These are phyloP conservation scores for Hartigia nigra DNA, from an alignment of 2,888 invertebrate genomes.

Conservation along the genomic window DNA sequence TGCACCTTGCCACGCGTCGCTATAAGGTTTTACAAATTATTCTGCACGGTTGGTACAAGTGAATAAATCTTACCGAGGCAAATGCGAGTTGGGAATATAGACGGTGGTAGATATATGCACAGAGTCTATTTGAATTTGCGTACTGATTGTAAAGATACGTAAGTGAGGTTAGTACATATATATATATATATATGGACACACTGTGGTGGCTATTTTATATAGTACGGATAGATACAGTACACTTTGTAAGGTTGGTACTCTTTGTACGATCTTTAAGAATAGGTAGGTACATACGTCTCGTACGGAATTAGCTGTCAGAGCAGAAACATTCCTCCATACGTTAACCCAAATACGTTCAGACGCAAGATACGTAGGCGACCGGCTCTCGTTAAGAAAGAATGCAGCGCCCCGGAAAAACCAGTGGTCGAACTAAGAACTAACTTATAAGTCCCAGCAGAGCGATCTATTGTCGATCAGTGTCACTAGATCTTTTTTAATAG, in stretches of 20 bases:
- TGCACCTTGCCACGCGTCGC: not conserved
- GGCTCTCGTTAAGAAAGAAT: constrained; percentile 58
- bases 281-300: constrained; percentile 22
- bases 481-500: not conserved
- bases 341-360: constrained; percentile 58
- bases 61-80: constrained; percentile 23
- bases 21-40: constrained; percentile 21
- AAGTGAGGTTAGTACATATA: not conserved
- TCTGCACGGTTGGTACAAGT: constrained; percentile 13
- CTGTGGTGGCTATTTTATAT: not conserved
- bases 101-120: not conserved
- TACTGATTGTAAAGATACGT: not conserved
- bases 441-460: not conserved
- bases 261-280: constrained; percentile 13
- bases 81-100: constrained; percentile 23
- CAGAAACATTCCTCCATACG: constrained; percentile 58
- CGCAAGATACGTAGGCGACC: constrained; percentile 27
- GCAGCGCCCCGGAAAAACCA: constrained; percentile 32
- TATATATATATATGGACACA: not conserved
- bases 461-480: not conserved
- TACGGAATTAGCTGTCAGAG: constrained; percentile 51
- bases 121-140: not conserved
- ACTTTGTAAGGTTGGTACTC: not conserved
- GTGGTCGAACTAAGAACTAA: constrained; percentile 4
- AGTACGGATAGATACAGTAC: not conserved